Percentiles rank a stretch among this genome's conserved stretches.
phyloP scores from a whole-genome alignment of 1,140 invertebrate genomes.

The Leptopilina boulardi region DNA sequence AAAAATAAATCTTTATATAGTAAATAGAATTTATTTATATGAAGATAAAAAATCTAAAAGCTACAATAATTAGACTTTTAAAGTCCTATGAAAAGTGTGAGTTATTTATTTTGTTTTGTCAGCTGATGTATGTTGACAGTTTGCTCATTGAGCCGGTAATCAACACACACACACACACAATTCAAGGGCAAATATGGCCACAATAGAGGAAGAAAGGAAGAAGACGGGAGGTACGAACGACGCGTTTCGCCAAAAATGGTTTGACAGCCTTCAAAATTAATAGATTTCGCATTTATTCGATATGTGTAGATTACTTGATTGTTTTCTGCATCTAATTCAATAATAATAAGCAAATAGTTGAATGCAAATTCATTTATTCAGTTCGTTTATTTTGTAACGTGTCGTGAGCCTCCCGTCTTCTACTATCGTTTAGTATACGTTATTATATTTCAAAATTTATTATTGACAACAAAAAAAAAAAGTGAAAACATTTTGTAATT shows the following conservation, averaged over 20 bases:
- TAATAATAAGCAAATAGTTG: slow-evolving; percentile 42
- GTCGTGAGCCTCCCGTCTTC: slow-evolving; percentile 65
- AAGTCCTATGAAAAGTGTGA: background rate
- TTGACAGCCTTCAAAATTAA: slow-evolving; percentile 52
- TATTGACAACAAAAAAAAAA: slow-evolving; percentile 5
- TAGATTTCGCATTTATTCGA: slow-evolving; percentile 38
- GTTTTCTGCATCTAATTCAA: slow-evolving; percentile 28
- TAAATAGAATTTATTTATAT: no score
- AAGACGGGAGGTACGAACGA: slow-evolving; percentile 64
- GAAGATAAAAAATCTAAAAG: no score
- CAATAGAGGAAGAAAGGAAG: slow-evolving; percentile 42
- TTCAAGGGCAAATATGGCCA: slow-evolving; percentile 20
- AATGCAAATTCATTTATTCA: slow-evolving; percentile 32
- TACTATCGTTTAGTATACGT: slow-evolving; percentile 34
- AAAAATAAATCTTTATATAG: no score
- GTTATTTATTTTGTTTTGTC: background rate
- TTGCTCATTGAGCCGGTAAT: background rate
- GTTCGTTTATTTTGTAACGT: slow-evolving; percentile 46
- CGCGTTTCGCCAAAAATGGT: slow-evolving; percentile 55
- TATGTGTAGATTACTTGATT: slow-evolving; percentile 34
- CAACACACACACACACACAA: background rate
- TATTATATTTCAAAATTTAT: background rate
- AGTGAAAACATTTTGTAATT: background rate
- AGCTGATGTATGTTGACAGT: slow-evolving; percentile 14
- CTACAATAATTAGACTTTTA: no score